Percentiles rank a stretch among this genome's conserved stretches.
Conservation (phyloP, 2,797 vertebrate species). For the Hydrocynus forskahlii region DNA sequence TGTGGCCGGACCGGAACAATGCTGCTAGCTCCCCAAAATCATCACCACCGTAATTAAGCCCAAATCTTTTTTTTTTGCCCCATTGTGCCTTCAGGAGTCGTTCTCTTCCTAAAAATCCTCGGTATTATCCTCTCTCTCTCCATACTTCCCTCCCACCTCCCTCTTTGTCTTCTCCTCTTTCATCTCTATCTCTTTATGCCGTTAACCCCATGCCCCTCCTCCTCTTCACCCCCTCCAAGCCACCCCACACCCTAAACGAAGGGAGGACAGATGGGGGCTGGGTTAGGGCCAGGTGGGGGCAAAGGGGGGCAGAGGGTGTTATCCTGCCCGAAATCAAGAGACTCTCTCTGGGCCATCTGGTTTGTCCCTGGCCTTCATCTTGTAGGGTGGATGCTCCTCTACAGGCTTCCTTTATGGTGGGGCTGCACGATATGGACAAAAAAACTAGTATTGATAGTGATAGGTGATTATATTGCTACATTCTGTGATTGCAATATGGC, state of each 20-base stretch:
- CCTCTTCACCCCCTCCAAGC: conserved; percentile 56
- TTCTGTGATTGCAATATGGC: neutral
- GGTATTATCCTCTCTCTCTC: conserved; percentile 63
- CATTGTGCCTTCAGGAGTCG: conserved; percentile 54
- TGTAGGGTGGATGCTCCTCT: conserved; percentile 33
- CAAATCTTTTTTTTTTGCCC: conserved; percentile 55
- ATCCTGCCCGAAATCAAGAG: conserved; percentile 73
- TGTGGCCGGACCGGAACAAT: conserved; percentile 59
- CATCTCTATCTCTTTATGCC: conserved; percentile 60
- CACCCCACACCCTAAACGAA: conserved; percentile 72
- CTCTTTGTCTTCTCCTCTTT: conserved; percentile 71
- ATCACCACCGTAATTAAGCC: conserved; percentile 62
- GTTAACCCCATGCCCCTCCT: conserved; percentile 32
- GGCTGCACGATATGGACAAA: neutral
- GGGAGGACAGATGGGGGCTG: conserved; percentile 80
- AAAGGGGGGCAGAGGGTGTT: conserved; percentile 67
- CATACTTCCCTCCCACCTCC: conserved; percentile 42
- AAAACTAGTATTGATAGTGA: neutral
- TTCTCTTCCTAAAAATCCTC: conserved; percentile 65
- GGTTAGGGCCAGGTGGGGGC: conserved; percentile 52
- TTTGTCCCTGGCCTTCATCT: conserved; percentile 49
- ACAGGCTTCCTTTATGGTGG: conserved; percentile 31
- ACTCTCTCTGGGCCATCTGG: conserved; percentile 80
- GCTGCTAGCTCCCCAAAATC: conserved; percentile 61
- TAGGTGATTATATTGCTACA: neutral